Base-by-base conservation (phyloP, 2,888 invertebrate species). In the Andrena hattorfiana region DNA sequence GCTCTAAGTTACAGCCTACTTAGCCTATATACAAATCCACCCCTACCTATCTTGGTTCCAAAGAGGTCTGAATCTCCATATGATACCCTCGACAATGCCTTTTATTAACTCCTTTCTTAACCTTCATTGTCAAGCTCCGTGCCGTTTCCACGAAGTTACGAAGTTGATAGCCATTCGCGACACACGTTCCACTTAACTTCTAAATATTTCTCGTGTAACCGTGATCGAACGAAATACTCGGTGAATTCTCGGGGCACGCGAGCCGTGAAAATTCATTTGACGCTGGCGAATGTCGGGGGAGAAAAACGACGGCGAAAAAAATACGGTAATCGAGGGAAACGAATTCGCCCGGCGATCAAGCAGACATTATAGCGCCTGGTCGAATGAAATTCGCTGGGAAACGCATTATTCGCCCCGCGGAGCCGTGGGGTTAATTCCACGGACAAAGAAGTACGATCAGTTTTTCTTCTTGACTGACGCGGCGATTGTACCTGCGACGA, bases 361-460 rank as follows among this genome's bases (percentile, higher is more conserved):
- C 23, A 54, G 23, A 56, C 48, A 49, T 56, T n/a, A 8, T 28
- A n/a, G 5, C 28, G 28, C 51, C 23, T 56, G 23, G 23, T 64
- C 16, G 28, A 48, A 20, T 23, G 16, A 20, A 64, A 83, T 64
- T 42, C 28, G 56, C 16, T 20, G 35, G 64, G 54, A n/a, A 51
- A 28, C 59, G 62, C 79, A 32, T 63, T 63, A 64, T 68, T 71
- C 70, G 62, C 59, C 72, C 66, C 23, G 26, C 69, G 35, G 56
- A 79, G 63, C 64, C 54, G n/a, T 68, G 26, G 63, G 42, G 71
- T 69, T 32, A 60, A 60, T 77, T 77, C 59, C 73, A 32, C 62
- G 73, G 77, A 72, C 69, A 71, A 84, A 86, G 86, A 86, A 83
- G 81, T 78, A 85, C 77, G 85, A 86, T 83, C 79, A 74, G 74